These are phyloP conservation scores for Rhopalosiphum nymphaeae DNA, from an alignment of 2,888 invertebrate genomes.

Conservation along the genomic window DNA sequence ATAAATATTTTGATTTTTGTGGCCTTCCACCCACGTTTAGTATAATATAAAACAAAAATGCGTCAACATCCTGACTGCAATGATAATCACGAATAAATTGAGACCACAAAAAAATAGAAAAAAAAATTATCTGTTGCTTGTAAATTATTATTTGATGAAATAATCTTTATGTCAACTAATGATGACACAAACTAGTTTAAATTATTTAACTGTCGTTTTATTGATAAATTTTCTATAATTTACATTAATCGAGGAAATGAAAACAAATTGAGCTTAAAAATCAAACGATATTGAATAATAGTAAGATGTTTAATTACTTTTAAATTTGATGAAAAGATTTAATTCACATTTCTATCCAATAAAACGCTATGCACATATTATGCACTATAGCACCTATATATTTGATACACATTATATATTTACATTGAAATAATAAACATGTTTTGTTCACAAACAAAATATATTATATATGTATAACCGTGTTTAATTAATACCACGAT, in stretches of 20 bases:
- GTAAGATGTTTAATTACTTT: neutral
- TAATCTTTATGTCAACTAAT: neutral
- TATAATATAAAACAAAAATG: neutral
- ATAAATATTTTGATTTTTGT: neutral
- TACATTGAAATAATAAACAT: neutral
- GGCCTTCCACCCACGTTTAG: neutral
- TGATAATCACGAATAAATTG: neutral
- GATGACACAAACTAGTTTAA: neutral
- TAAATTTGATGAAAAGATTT: neutral
- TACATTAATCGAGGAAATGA: neutral
- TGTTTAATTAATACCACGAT: neutral
- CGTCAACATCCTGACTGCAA: neutral
- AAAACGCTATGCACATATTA: neutral
- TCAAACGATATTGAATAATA: neutral
- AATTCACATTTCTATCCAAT: neutral
- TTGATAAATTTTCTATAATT: neutral
- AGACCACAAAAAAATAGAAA: neutral
- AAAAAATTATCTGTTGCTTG: neutral
- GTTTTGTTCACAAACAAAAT: neutral
- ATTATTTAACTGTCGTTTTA: neutral
- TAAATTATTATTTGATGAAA: neutral
- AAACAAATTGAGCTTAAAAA: neutral
- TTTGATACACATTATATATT: neutral
- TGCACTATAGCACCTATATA: neutral
- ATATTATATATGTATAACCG: neutral